Conservation (phyloP, 2,113 vertebrate genomes). For the Sphaerodactylus townsendi region DNA sequence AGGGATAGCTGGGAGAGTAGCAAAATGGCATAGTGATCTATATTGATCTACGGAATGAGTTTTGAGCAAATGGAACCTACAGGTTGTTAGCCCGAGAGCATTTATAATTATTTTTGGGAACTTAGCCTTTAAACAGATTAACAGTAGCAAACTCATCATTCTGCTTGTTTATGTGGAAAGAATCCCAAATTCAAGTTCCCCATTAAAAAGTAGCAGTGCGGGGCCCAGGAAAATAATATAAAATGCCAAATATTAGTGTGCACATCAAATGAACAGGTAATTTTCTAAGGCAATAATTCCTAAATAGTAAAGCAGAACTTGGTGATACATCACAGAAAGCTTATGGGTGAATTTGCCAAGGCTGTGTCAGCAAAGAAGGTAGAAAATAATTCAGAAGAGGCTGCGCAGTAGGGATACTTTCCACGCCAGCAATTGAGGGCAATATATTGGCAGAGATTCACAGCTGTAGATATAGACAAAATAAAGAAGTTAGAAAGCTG, state of each 20-base stretch:
- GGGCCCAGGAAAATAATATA: neutral
- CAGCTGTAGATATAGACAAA: neutral
- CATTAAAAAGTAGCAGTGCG: neutral
- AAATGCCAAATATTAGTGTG: neutral
- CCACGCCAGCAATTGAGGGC: neutral
- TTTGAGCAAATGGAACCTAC: constrained; percentile 22
- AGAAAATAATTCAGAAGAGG: neutral
- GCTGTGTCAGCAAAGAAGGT: neutral
- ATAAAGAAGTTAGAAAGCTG: neutral
- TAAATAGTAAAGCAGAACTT: neutral
- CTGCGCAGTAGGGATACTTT: neutral
- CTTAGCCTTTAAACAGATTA: constrained; percentile 12
- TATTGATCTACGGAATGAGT: neutral
- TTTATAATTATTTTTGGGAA: constrained; percentile 17
- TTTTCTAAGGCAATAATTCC: constrained; percentile 10
- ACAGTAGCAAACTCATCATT: constrained; percentile 24
- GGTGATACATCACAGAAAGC: neutral
- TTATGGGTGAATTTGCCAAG: neutral
- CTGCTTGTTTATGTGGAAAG: constrained; percentile 12
- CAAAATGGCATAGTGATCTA: neutral
- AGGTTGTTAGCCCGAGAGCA: constrained; percentile 6
- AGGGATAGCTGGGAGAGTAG: constrained; percentile 7
- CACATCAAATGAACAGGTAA: neutral
- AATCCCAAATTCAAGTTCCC: neutral
- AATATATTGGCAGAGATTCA: neutral